These are phyloP conservation scores for Galemys pyrenaicus DNA, from an alignment of 2,113 vertebrate genomes.

Conservation along the genomic window DNA sequence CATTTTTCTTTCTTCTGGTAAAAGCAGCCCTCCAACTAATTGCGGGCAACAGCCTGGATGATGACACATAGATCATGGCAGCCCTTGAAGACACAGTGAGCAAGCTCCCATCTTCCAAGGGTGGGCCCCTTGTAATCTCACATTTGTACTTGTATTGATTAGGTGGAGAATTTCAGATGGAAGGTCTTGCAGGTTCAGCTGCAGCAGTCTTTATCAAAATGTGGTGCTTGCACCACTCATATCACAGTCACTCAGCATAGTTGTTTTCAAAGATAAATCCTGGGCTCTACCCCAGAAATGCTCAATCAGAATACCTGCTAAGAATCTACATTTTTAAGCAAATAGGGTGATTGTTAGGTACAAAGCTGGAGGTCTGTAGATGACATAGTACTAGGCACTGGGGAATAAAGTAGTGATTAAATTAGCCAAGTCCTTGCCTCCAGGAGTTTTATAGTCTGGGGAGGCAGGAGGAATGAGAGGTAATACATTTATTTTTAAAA, in stretches of 20 bases:
- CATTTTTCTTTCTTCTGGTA: constrained; percentile 3
- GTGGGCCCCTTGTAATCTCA: background rate
- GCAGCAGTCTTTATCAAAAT: background rate
- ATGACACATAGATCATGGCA: background rate
- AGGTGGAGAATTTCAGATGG: background rate
- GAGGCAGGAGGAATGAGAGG: background rate
- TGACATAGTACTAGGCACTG: background rate
- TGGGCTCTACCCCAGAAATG: background rate
- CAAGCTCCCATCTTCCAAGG: background rate
- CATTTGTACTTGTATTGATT: background rate
- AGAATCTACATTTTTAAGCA: background rate
- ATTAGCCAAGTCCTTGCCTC: background rate
- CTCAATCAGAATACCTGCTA: background rate
- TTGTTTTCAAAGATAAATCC: background rate
- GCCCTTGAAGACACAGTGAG: background rate
- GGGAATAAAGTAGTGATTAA: background rate
- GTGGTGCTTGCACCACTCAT: background rate
- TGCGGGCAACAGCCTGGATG: background rate
- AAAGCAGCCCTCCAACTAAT: background rate
- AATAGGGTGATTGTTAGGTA: background rate
- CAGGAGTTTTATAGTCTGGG: background rate
- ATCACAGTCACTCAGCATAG: background rate
- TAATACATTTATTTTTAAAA: background rate
- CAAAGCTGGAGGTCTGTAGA: background rate
- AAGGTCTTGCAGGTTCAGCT: background rate